Evolutionary conservation across 1,140 invertebrate genomes (phyloP).

Genomic region (Saxidomus purpurata): DNA sequence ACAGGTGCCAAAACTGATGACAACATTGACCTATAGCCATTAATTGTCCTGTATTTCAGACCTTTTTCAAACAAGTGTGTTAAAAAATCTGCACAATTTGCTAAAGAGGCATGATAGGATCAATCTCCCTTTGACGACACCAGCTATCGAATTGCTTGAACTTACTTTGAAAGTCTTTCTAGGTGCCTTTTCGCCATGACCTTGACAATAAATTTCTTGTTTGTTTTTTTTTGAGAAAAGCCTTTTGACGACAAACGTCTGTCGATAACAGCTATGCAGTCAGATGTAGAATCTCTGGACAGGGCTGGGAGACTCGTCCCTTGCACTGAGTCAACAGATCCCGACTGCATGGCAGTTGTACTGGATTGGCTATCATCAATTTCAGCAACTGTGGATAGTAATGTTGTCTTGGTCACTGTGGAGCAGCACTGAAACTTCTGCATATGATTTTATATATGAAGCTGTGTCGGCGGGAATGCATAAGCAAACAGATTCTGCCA

Average conservation of each 20-base stretch:
- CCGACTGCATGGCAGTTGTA: not conserved
- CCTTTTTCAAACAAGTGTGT: conserved; percentile 39
- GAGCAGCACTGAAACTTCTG: conserved; percentile 34
- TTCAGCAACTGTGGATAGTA: conserved; percentile 1
- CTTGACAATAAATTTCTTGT: conserved; percentile 27
- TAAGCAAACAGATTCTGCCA: conserved; percentile 33
- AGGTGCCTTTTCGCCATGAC: conserved; percentile 44
- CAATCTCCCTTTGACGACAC: conserved; percentile 27
- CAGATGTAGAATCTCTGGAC: conserved; percentile 47
- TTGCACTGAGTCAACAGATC: conserved; percentile 8
- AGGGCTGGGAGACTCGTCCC: not conserved
- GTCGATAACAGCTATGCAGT: conserved; percentile 65
- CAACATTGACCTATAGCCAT: conserved; percentile 48
- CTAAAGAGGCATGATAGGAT: conserved; percentile 16
- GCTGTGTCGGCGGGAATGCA: conserved; percentile 33
- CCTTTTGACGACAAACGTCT: conserved; percentile 47
- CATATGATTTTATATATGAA: conserved; percentile 13
- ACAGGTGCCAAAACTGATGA: conserved; percentile 58
- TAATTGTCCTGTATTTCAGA: conserved; percentile 41
- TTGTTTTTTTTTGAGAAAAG: conserved; percentile 45
- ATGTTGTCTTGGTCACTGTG: conserved; percentile 35
- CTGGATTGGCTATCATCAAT: conserved; percentile 20
- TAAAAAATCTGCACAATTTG: conserved; percentile 46
- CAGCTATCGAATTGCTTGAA: conserved; percentile 54
- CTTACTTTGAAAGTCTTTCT: conserved; percentile 42